These are phyloP conservation scores for Globodera ellingtonae DNA, from an alignment of 1,140 invertebrate genomes.

Conservation along the genomic window DNA sequence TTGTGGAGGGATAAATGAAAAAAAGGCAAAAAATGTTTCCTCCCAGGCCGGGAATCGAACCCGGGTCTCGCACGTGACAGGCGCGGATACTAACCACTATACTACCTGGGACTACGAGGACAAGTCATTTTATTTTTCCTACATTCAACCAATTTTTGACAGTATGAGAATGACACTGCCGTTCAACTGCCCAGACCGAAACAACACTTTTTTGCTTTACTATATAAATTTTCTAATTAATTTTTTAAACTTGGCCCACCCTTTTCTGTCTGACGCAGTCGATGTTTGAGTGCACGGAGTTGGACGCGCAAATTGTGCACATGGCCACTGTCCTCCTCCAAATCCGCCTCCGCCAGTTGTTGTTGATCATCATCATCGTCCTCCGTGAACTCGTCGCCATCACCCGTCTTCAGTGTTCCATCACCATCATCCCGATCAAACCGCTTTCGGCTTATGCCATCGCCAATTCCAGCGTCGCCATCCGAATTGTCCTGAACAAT, in stretches of 20 bases:
- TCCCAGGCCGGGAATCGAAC: slow-evolving; percentile 41
- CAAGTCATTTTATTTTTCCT: background rate
- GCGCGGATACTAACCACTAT: slow-evolving; percentile 44
- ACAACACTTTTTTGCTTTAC: no score
- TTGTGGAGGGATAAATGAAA: background rate
- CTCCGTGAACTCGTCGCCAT: background rate
- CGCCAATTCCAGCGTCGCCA: background rate
- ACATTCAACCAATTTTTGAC: background rate
- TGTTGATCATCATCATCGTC: background rate
- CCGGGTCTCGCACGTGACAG: slow-evolving; percentile 42
- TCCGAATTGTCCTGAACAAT: slow-evolving; percentile 10
- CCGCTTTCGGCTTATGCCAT: no score
- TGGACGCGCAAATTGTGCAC: slow-evolving; percentile 4
- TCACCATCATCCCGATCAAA: no score
- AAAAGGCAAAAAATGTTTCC: slow-evolving; percentile 18
- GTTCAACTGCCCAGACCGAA: no score
- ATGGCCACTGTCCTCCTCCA: background rate
- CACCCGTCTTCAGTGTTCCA: no score
- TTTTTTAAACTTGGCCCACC: background rate
- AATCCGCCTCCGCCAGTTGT: background rate
- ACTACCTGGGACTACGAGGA: slow-evolving; percentile 15
- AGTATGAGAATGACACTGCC: no score
- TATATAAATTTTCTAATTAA: no score
- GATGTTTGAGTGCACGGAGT: background rate
- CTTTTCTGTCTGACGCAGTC: background rate